Evolutionary conservation across 37 sponge, comb jelly and placozoan genomes (phyloP), one percentile per base, ranked within the genome.

Genomic region (Bolinopsis microptera): DNA sequence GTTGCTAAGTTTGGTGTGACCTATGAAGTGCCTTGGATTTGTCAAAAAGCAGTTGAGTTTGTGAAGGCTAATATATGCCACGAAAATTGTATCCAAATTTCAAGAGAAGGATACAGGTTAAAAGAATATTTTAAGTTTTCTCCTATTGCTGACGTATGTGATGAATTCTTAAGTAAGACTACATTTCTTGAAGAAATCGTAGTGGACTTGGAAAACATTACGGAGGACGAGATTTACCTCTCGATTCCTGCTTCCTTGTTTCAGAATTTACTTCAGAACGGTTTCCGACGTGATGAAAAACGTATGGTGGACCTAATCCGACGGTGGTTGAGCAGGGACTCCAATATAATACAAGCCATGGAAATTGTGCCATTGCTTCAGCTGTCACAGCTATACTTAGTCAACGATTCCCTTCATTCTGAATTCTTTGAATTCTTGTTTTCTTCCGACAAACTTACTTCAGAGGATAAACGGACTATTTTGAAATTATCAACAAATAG

Each of bases 1-100:
- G 74, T 70, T 28, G 74, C 30, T 22, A 70, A 70, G 30, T 70
- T 70, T 70, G 74, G 74, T 70, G 74, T 26, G 25, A 70, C 74
- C 25, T 70, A 70, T 70, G 28, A 70, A 26, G 30, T 70, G 25
- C 30, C 30, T 24, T 70, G 74, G 74, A 70, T 70, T 70, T 28
- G 25, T 8, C 28, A 22, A 3, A n/a, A 8, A 22, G 74, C 74
- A 22, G 3, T 70, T 28, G 30, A 70, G 74, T 70, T n/a, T n/a
- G 74, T 70, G 1, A 70, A 70, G 30, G 26, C 24, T 3, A 70
- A 70, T 26, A 70, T 70, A 2, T n/a, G 28, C 28, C 74, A 22
- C 21, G 74, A 70, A n/a, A 70, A 28, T n/a, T 70, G 74, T 70
- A 70, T 70, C 2, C 3, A 8, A n/a, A 8, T 70, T 22, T 70